Evolutionary conservation across 1,140 invertebrate genomes (phyloP).

Genomic region (Brachionus paranguensis): DNA sequence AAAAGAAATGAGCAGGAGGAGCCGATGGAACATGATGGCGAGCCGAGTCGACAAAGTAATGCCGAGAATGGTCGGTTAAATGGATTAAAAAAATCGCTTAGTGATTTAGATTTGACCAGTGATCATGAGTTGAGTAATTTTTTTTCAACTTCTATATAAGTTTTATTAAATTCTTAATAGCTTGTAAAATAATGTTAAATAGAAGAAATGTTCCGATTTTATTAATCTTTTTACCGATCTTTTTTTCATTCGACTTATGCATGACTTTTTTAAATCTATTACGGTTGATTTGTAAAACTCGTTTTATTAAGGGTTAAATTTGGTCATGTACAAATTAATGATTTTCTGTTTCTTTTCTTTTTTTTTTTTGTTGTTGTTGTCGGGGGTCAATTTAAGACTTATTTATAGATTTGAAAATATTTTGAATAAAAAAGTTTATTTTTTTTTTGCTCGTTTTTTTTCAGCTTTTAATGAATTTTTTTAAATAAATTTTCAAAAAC

Average conservation of each 20-base stretch:
- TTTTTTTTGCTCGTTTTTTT: neutral
- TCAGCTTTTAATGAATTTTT: neutral
- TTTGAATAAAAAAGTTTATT: neutral
- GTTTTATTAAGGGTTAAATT: neutral
- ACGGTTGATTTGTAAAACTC: neutral
- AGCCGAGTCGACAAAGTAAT: neutral
- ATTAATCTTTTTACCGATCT: neutral
- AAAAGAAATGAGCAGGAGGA: neutral
- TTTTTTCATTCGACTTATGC: neutral
- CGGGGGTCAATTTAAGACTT: neutral
- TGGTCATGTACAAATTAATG: neutral
- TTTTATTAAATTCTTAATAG: neutral
- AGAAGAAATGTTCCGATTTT: slow-evolving; percentile 18
- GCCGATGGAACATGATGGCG: neutral
- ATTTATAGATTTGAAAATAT: slow-evolving; percentile 14
- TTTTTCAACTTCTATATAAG: slow-evolving; percentile 11
- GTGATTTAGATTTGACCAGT: slow-evolving; percentile 10
- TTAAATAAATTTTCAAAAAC: slow-evolving; percentile 20
- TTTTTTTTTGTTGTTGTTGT: neutral
- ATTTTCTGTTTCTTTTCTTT: neutral
- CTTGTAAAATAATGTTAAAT: slow-evolving; percentile 16
- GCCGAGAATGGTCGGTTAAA: neutral
- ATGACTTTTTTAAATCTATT: neutral
- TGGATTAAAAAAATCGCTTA: slow-evolving; percentile 16
- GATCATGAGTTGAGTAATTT: slow-evolving; percentile 1